phyloP scores from a whole-genome alignment of 2,888 invertebrate genomes.

The Volucella zonaria region DNA sequence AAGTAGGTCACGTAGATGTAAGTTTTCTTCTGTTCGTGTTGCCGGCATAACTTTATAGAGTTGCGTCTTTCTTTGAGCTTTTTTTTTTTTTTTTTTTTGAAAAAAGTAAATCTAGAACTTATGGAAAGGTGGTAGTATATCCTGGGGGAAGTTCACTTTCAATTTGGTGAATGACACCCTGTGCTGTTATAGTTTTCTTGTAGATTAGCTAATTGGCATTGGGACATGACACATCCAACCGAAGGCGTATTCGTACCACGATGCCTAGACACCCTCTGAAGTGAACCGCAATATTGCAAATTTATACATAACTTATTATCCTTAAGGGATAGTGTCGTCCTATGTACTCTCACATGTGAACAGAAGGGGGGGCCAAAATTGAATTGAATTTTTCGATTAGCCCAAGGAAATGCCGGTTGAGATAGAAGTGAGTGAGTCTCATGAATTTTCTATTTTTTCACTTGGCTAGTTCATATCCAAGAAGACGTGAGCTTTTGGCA shows the following conservation, averaged over 20 bases:
- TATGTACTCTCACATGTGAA: slow-evolving; percentile 6
- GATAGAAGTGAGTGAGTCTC: slow-evolving; percentile 31
- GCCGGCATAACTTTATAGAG: slow-evolving; percentile 27
- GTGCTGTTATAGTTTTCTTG: slow-evolving; percentile 39
- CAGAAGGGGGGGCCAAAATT: slow-evolving; percentile 40
- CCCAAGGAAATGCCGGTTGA: slow-evolving; percentile 18
- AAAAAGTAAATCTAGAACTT: slow-evolving; percentile 17
- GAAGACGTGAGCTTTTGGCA: slow-evolving; percentile 4
- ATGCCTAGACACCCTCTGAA: slow-evolving; percentile 11
- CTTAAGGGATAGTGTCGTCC: slow-evolving; percentile 31
- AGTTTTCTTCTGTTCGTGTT: slow-evolving; percentile 16
- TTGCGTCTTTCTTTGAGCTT: slow-evolving; percentile 6
- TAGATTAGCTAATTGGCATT: slow-evolving; percentile 71
- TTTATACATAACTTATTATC: slow-evolving; percentile 54
- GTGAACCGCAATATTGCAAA: slow-evolving; percentile 46
- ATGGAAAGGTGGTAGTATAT: slow-evolving; percentile 6
- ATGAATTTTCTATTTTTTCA: slow-evolving; percentile 49
- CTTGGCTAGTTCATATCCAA: slow-evolving; percentile 7
- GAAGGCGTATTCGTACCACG: background rate
- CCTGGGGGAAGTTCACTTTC: slow-evolving; percentile 50
- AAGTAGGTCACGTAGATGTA: slow-evolving; percentile 68
- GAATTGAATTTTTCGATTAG: slow-evolving; percentile 71
- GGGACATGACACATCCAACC: slow-evolving; percentile 64
- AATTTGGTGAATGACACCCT: slow-evolving; percentile 60
- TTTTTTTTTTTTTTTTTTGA: background rate